Conservation (phyloP, 1,140 invertebrate species). For the Geopemphigus sp. region DNA sequence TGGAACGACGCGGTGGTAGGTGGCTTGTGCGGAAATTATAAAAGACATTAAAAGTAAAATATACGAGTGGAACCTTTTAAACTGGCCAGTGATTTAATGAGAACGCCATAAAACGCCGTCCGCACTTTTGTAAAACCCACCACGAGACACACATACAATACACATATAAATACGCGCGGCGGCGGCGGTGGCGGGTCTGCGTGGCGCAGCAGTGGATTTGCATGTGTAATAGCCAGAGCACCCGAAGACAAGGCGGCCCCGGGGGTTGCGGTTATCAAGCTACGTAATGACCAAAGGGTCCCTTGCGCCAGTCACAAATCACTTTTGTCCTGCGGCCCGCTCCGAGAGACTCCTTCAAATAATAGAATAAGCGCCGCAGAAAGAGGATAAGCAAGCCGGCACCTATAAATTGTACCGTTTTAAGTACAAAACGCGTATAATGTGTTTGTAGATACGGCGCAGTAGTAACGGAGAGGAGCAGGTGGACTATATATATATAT, state of each 20-base stretch:
- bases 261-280: conserved; percentile 46
- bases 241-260: conserved; percentile 44
- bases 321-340: conserved; percentile 44
- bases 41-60: conserved; percentile 48
- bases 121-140: conserved; percentile 48
- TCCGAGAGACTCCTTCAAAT: conserved; percentile 32
- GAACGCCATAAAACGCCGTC: conserved; percentile 32
- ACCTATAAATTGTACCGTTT: conserved; percentile 49
- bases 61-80: conserved; percentile 43
- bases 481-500: too few relatives aligned
- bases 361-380: conserved; percentile 47
- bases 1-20: not conserved
- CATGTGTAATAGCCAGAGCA: conserved; percentile 41
- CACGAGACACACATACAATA: conserved; percentile 32
- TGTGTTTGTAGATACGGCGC: not conserved
- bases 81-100: conserved; percentile 48
- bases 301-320: conserved; percentile 48
- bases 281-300: conserved; percentile 41
- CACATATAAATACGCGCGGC: conserved; percentile 13
- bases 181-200: not conserved
- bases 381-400: conserved; percentile 36
- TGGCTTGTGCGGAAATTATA: conserved; percentile 33
- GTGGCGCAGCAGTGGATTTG: conserved; percentile 28
- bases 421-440: conserved; percentile 49
- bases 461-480: not conserved